Base-by-base conservation (phyloP, 2,888 invertebrate genomes). In the Tuta absoluta region DNA sequence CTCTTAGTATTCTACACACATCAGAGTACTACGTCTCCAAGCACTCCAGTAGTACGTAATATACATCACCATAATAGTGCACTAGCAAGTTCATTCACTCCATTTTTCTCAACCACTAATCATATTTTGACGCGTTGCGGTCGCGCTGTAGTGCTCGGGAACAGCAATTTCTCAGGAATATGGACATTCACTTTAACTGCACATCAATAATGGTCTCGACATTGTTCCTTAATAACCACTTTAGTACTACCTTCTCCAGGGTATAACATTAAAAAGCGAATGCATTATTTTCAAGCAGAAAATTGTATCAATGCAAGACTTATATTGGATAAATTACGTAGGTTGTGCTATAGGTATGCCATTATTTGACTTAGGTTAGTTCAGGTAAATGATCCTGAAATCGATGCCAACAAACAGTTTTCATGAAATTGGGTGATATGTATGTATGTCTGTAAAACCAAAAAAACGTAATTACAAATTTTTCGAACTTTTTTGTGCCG, bases 91-190 rank as follows among this genome's bases (percentile, higher is more conserved):
- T 56, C 56, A 14, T 56, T 56, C 33, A 56, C 56, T 71, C 65
- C 74, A 75, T 67, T 73, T 74, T 63, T 68, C 67, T 67, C 72
- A 65, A 41, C 21, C 62, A 65, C 66, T 72, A 71, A 77, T 75
- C 68, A 67, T 69, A 69, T 75, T 53, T 75, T 72, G 70, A 70
- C 68, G 60, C 59, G 66, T 68, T 63, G 64, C 56, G 62, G 62
- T 64, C 59, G 62, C 41, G 51, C 51, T 67, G 24, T 53, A 57
- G 65, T 66, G 37, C 41, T 53, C 53, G 37, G 14, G 19, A 66
- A 62, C 65, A 66, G 63, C 65, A 58, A 60, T 64, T 67, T 65
- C 56, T 21, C 48, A 64, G 58, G 51, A 67, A 68, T 68, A 67
- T 67, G 57, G 59, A 67, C 64, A 57, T 62, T 58, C 62, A 23